Percentiles rank a stretch among this genome's conserved stretches.
Conservation (phyloP, 2,113 vertebrate species). For the Onychorhynchus coronatus region DNA sequence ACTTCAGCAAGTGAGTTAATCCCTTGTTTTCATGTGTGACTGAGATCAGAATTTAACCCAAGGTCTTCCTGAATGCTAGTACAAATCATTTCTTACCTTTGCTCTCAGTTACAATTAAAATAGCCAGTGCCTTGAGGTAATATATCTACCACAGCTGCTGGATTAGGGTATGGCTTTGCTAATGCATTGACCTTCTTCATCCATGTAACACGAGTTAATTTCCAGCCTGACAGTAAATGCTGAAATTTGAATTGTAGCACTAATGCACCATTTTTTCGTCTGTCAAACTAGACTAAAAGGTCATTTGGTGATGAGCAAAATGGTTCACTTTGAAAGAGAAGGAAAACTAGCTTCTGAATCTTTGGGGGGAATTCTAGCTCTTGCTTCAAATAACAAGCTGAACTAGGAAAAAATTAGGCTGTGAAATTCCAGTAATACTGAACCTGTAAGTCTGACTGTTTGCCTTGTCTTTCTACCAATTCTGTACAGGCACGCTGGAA, state of each 20-base stretch:
- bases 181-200: slow-evolving; percentile 55
- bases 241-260: slow-evolving; percentile 42
- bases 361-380: background rate
- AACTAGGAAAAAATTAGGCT: background rate
- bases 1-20: background rate
- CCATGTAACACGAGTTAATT: slow-evolving; percentile 38
- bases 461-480: background rate
- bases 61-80: background rate
- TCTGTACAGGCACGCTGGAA: background rate
- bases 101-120: slow-evolving; percentile 44
- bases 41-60: slow-evolving; percentile 20
- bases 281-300: slow-evolving; percentile 29
- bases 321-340: slow-evolving; percentile 55
- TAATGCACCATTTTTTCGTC: slow-evolving; percentile 45
- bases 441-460: background rate
- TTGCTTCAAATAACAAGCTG: background rate
- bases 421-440: background rate
- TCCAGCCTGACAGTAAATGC: slow-evolving; percentile 40
- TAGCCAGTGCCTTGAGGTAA: slow-evolving; percentile 16
- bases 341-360: background rate
- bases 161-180: slow-evolving; percentile 48
- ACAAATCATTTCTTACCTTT: slow-evolving; percentile 45
- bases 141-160: background rate
- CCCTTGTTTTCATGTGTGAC: background rate
- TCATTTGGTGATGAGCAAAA: slow-evolving; percentile 40